These are phyloP conservation scores for Phalloptychus januarius DNA, from an alignment of 2,797 vertebrate genomes.

Conservation along the genomic window DNA sequence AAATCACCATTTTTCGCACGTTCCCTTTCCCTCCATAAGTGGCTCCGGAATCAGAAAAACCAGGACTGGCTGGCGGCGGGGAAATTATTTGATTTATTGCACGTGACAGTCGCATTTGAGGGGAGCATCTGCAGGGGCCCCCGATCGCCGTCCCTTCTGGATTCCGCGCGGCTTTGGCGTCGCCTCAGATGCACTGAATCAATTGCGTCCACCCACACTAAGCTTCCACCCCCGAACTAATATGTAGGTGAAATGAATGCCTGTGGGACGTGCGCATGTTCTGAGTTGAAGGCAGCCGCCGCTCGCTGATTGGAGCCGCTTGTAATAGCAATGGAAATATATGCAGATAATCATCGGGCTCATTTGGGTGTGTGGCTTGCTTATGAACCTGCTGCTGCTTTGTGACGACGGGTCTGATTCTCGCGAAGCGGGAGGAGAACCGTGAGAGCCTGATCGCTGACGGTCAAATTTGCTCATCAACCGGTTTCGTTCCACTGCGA, in stretches of 20 bases:
- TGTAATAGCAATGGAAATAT: slow-evolving; percentile 69
- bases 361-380: slow-evolving; percentile 55
- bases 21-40: slow-evolving; percentile 57
- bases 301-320: slow-evolving; percentile 65
- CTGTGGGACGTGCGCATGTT: slow-evolving; percentile 48
- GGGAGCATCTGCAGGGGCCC: slow-evolving; percentile 25
- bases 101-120: slow-evolving; percentile 39
- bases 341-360: slow-evolving; percentile 72
- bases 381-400: slow-evolving; percentile 42
- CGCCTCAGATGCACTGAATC: slow-evolving; percentile 67
- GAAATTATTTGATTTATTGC: slow-evolving; percentile 66
- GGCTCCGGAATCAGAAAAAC: slow-evolving; percentile 55
- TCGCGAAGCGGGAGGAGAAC: slow-evolving; percentile 18
- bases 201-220: slow-evolving; percentile 68
- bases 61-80: slow-evolving; percentile 41
- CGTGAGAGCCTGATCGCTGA: slow-evolving; percentile 46
- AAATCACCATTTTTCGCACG: slow-evolving; percentile 57
- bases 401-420: slow-evolving; percentile 15
- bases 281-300: slow-evolving; percentile 45
- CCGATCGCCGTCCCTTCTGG: slow-evolving; percentile 40
- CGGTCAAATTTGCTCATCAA: slow-evolving; percentile 73
- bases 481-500: slow-evolving; percentile 68
- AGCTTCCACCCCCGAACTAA: slow-evolving; percentile 62
- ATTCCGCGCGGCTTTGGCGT: slow-evolving; percentile 49
- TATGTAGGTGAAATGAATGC: slow-evolving; percentile 65